Conservation (phyloP, 2,888 invertebrate genomes). For the Cephus spinipes region DNA sequence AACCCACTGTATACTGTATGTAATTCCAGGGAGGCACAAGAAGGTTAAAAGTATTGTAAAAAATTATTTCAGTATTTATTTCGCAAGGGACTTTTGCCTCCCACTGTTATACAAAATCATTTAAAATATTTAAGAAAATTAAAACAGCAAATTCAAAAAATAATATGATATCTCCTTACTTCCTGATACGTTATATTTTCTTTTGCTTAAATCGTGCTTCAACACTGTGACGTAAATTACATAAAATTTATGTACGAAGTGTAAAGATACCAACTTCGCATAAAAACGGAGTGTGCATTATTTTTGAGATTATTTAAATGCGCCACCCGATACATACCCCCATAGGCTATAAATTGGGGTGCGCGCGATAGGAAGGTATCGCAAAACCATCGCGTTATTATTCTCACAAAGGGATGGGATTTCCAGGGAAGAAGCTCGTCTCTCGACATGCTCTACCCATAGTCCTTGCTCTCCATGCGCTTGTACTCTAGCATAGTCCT, state of each 20-base stretch:
- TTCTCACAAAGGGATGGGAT: neutral
- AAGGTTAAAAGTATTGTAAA: too few relatives aligned
- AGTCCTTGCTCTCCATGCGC: neutral
- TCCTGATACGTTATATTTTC: neutral
- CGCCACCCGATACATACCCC: conserved; percentile 18
- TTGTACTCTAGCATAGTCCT: neutral
- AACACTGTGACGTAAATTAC: neutral
- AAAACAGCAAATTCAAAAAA: neutral
- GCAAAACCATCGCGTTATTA: neutral
- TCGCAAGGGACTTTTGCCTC: too few relatives aligned
- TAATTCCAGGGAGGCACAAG: too few relatives aligned
- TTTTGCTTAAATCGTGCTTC: neutral
- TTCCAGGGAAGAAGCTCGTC: neutral
- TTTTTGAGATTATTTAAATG: conserved; percentile 25
- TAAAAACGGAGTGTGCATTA: conserved; percentile 9
- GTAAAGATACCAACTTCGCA: conserved; percentile 8
- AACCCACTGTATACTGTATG: too few relatives aligned
- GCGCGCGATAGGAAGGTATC: neutral
- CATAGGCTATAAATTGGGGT: conserved; percentile 18
- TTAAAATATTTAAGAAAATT: neutral
- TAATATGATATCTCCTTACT: neutral
- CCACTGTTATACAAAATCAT: neutral
- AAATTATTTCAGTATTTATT: too few relatives aligned
- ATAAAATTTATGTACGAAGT: conserved; percentile 14
- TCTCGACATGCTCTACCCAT: neutral